phyloP scores from a whole-genome alignment of 2,797 vertebrate genomes.

The Spheniscus humboldti region DNA sequence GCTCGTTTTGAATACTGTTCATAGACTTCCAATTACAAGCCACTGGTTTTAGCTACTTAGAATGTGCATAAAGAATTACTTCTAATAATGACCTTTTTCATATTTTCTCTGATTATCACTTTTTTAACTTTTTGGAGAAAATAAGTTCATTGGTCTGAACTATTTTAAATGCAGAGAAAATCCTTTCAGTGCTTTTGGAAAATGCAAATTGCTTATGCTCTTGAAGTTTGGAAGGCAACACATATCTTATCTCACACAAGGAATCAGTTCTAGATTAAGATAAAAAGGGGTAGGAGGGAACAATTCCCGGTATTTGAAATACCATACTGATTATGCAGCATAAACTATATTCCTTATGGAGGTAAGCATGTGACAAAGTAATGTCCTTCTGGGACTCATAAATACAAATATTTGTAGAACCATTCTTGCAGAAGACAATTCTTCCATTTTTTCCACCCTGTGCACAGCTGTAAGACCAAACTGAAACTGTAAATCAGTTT shows the following conservation, averaged over 20 bases:
- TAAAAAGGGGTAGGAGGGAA: neutral
- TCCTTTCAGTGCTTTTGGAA: neutral
- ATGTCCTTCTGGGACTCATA: neutral
- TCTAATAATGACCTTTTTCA: neutral
- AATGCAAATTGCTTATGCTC: neutral
- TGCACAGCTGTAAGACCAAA: conserved; percentile 1
- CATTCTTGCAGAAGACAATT: conserved; percentile 3
- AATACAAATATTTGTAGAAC: conserved; percentile 20
- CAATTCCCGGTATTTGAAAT: conserved; percentile 1
- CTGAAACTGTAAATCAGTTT: conserved; percentile 29
- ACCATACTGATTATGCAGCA: neutral
- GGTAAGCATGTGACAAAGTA: conserved; percentile 4
- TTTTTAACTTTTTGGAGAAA: neutral
- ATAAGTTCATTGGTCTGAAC: neutral
- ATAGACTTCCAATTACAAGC: neutral
- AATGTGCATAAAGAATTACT: neutral
- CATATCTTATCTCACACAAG: neutral
- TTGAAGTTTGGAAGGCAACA: neutral
- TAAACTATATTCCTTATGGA: neutral
- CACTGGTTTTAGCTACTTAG: neutral
- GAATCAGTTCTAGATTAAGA: neutral
- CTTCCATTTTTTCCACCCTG: neutral
- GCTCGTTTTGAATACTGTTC: neutral
- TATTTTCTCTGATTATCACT: neutral
- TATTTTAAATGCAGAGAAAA: neutral